Base-by-base conservation (phyloP, 92 coral and sea anemone genomes). In the Porites evermanni region DNA sequence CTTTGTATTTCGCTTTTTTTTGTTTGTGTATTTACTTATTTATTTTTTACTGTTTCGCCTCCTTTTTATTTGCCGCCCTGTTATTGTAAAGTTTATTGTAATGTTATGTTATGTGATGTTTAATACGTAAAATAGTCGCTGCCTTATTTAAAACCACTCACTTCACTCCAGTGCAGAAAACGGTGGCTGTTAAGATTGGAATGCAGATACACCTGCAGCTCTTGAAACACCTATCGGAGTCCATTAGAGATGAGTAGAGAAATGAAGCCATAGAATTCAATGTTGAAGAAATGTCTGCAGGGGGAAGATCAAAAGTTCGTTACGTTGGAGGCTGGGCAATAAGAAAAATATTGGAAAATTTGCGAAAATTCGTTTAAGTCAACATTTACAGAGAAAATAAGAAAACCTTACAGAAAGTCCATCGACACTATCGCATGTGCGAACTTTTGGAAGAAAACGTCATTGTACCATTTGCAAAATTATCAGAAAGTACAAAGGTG, bases 391-490 rank as follows among this genome's bases (percentile, higher is more conserved):
- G 26, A 65, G 21, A 18, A n/a, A n/a, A 24, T 4, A 20, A 3
- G 6, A 6, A 8, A 4, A 65, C 70, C 11, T 8, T 65, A 4
- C 26, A 24, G 26, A 4, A 24, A 65, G 70, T 65, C 7, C 10
- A 20, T 7, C 38, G 3, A 7, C 18, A 74, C 21, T 73, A 84
- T 63, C 8, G 12, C 3, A 18, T 72, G 67, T 74, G 88, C 6
- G 81, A 84, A 12, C 19, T 84, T 1, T 12, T 84, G 70, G 88
- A 84, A n/a, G 80, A 84, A 8, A 83, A 83, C 21, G 63, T 72
- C 4, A 17, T 83, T 50, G 51, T 56, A 10, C 72, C 87, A 2
- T 83, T 72, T 72, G 87, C 12, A 53, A 53, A 83, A 29, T 65
- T 73, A 9, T 12, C 61, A 59, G 68, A 72, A 38, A 32, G 10